Conservation (phyloP, 2,113 vertebrate genomes). For the Bujurquina vittata region DNA sequence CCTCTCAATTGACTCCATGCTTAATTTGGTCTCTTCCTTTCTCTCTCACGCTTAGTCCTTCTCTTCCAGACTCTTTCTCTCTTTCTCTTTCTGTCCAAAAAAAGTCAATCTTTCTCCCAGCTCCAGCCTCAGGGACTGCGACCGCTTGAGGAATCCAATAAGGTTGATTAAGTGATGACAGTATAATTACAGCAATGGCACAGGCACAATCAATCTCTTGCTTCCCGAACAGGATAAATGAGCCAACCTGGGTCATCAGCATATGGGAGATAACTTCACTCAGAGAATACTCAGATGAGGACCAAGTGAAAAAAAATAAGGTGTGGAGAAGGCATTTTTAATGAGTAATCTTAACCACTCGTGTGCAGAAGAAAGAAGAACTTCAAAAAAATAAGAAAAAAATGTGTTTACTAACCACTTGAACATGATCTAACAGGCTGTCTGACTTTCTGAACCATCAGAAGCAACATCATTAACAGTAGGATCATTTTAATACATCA, state of each 20-base stretch:
- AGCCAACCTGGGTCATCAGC: slow-evolving; percentile 68
- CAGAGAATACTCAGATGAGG: slow-evolving; percentile 17
- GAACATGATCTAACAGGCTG: background rate
- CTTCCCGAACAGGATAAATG: slow-evolving; percentile 75
- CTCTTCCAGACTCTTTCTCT: slow-evolving; percentile 19
- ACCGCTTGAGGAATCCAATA: slow-evolving; percentile 77
- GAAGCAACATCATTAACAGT: background rate
- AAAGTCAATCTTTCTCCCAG: slow-evolving; percentile 69
- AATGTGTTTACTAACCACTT: background rate
- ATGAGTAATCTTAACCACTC: background rate
- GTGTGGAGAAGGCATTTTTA: slow-evolving; percentile 8
- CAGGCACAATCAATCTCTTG: slow-evolving; percentile 73
- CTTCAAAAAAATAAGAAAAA: background rate
- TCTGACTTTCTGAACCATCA: background rate
- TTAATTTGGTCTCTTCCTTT: slow-evolving; percentile 54
- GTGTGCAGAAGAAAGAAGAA: background rate
- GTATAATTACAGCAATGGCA: slow-evolving; percentile 77
- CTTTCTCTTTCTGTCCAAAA: slow-evolving; percentile 52
- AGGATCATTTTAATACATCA: background rate
- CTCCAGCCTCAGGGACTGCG: slow-evolving; percentile 59
- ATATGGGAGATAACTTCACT: slow-evolving; percentile 51
- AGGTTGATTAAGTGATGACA: slow-evolving; percentile 81
- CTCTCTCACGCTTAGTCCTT: background rate
- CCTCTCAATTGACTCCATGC: slow-evolving; percentile 51
- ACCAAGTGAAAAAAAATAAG: slow-evolving; percentile 7